A percentile compares a stretch with the other conserved stretches of the same genome.
Evolutionary conservation across 2,888 invertebrate species (phyloP).

Genomic region (Tineola bisselliella): DNA sequence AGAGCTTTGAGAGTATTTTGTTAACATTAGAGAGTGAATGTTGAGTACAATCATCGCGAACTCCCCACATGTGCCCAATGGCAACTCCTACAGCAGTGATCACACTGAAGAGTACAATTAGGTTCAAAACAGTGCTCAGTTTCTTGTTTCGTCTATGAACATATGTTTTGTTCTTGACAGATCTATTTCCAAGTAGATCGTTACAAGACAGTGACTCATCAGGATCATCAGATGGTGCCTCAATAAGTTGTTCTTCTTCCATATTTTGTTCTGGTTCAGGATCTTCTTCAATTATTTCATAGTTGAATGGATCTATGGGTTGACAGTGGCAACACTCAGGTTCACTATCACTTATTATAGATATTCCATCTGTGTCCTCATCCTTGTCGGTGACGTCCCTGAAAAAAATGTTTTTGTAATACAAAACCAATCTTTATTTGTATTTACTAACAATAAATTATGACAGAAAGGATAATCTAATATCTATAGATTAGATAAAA

Average conservation of each 20-base stretch:
- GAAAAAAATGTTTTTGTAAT: not conserved
- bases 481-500: not conserved
- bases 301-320: slow-evolving; percentile 30
- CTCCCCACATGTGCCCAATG: slow-evolving; percentile 63
- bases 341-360: slow-evolving; percentile 61
- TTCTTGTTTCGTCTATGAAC: slow-evolving; percentile 58
- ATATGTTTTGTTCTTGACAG: slow-evolving; percentile 52
- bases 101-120: slow-evolving; percentile 57
- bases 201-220: slow-evolving; percentile 28
- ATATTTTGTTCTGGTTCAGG: slow-evolving; percentile 23
- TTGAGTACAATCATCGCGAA: slow-evolving; percentile 47
- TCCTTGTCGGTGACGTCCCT: slow-evolving; percentile 37
- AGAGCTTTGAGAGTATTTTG: slow-evolving; percentile 56
- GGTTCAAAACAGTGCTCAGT: slow-evolving; percentile 54
- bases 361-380: slow-evolving; percentile 63
- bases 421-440: too few relatives aligned
- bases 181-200: slow-evolving; percentile 39
- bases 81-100: slow-evolving; percentile 61
- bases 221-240: slow-evolving; percentile 16
- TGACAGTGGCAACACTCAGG: slow-evolving; percentile 27
- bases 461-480: not conserved
- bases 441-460: not conserved
- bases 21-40: slow-evolving; percentile 49
- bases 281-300: slow-evolving; percentile 26
- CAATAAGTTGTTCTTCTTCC: not conserved